Percentiles rank a stretch among this genome's conserved stretches.
Evolutionary conservation across 2,797 vertebrate species (phyloP).

Genomic region (Acanthornis magna): DNA sequence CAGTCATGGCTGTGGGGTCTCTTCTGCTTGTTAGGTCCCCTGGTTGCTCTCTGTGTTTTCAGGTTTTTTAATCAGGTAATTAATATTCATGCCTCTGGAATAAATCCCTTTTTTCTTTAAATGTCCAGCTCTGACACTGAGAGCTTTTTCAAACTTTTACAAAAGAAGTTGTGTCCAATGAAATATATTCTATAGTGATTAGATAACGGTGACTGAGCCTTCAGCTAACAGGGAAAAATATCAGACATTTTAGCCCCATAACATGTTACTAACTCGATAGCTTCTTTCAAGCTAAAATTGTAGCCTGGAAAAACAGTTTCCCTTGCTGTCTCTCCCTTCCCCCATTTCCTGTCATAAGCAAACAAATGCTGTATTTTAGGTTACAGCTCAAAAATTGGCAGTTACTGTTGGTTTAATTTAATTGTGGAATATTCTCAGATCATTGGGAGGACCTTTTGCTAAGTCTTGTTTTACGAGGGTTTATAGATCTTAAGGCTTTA

Average conservation of each 20-base stretch:
- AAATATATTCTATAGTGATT: not conserved
- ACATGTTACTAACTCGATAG: not conserved
- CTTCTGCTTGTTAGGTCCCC: not conserved
- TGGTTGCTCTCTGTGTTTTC: not conserved
- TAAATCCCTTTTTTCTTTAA: not conserved
- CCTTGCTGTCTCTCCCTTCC: slow-evolving; percentile 53
- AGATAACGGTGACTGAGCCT: not conserved
- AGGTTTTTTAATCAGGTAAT: not conserved
- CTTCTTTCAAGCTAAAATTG: not conserved
- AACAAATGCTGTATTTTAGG: slow-evolving; percentile 56
- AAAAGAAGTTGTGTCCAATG: not conserved
- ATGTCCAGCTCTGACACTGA: not conserved
- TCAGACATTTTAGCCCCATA: not conserved
- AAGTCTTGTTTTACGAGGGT: not conserved
- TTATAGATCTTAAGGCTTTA: slow-evolving; percentile 9
- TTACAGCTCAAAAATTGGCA: slow-evolving; percentile 56
- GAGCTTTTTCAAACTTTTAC: not conserved
- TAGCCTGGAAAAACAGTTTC: slow-evolving; percentile 44
- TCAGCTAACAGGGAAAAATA: not conserved
- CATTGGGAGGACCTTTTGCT: not conserved
- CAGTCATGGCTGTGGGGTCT: not conserved
- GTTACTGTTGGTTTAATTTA: slow-evolving; percentile 43
- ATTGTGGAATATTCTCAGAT: slow-evolving; percentile 37
- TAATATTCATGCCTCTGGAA: not conserved
- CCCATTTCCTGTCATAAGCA: slow-evolving; percentile 63